Evolutionary conservation across 1,140 invertebrate genomes (phyloP).

Genomic region (Scylla paramamosain): DNA sequence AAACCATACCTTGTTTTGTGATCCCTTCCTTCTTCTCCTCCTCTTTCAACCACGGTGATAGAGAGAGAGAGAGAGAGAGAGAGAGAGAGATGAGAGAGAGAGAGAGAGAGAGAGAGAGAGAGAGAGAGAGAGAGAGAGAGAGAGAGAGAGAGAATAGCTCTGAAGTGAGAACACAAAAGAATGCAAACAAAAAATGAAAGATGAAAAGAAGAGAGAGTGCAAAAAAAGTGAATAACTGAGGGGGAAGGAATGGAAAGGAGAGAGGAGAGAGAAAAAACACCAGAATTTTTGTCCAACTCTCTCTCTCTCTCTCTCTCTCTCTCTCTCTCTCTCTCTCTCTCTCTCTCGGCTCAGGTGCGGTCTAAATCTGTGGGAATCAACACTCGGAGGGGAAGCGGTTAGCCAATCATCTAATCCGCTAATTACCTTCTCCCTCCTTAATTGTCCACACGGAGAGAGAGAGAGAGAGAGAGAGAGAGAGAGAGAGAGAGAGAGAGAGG

Average conservation of each 20-base stretch:
- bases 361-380: not conserved
- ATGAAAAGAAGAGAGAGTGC: too few relatives aligned
- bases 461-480: slow-evolving; percentile 20
- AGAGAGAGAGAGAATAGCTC: not conserved
- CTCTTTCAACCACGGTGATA: not conserved
- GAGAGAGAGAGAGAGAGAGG: slow-evolving; percentile 18
- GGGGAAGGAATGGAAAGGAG: not conserved
- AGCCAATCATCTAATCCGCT: not conserved
- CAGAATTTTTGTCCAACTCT: not conserved
- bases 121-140: slow-evolving; percentile 11
- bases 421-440: not conserved
- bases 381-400: not conserved
- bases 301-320: slow-evolving; percentile 11
- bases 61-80: not conserved
- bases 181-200: too few relatives aligned
- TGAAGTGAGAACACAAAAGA: too few relatives aligned
- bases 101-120: slow-evolving; percentile 19
- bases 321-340: slow-evolving; percentile 4
- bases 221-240: not conserved
- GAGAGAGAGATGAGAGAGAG: not conserved
- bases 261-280: too few relatives aligned
- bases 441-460: not conserved
- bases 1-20: too few relatives aligned
- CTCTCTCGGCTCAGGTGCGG: not conserved
- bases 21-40: too few relatives aligned